These are phyloP conservation scores for Amazona guildingii DNA, from an alignment of 2,113 vertebrate genomes.

Conservation along the genomic window DNA sequence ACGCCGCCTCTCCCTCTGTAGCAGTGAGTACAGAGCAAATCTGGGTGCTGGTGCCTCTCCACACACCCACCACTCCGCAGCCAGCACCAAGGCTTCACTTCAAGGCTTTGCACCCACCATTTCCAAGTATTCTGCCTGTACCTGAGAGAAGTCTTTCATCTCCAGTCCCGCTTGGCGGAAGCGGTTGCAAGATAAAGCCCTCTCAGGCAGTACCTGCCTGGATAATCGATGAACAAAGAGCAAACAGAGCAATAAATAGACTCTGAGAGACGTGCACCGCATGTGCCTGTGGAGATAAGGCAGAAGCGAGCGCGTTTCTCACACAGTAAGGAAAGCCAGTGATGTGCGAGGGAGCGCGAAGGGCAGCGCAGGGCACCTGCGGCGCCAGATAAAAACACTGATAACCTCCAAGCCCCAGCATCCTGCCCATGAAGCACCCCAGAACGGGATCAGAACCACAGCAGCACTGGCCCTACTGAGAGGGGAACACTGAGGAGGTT, in stretches of 20 bases:
- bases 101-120: neutral
- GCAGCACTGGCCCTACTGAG: too few species aligned
- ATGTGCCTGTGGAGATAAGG: neutral
- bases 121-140: neutral
- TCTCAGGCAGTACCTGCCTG: neutral
- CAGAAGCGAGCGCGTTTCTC: fast-evolving
- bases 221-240: neutral
- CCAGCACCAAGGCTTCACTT: fast-evolving
- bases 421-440: neutral
- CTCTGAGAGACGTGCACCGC: neutral
- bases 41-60: fast-evolving
- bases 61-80: neutral
- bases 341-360: fast-evolving
- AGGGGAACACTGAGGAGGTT: neutral
- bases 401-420: neutral
- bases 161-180: neutral
- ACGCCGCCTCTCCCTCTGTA: fast-evolving
- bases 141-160: neutral
- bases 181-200: neutral
- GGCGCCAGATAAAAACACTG: fast-evolving
- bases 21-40: neutral
- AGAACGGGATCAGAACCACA: fast-evolving
- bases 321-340: fast-evolving
- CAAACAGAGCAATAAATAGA: neutral
- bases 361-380: fast-evolving